Evolutionary conservation across 2,888 invertebrate genomes (phyloP).

Genomic region (Drosophila kanekoi): DNA sequence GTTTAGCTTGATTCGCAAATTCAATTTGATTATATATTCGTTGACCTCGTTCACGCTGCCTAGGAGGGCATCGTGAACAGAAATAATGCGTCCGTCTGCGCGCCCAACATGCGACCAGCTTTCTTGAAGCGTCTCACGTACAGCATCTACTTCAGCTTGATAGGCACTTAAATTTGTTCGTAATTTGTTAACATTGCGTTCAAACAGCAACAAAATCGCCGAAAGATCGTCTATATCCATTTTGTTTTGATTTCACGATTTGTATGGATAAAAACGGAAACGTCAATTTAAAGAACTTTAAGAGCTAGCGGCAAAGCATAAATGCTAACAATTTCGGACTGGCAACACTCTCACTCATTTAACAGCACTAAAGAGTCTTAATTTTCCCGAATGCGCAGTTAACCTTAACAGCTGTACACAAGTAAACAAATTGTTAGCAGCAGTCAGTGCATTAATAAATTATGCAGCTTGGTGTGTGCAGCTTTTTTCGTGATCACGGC

Average conservation of each 20-base stretch:
- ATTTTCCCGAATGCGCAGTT: no score
- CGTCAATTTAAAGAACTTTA: constrained; percentile 26
- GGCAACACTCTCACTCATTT: not conserved
- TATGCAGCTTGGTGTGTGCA: no score
- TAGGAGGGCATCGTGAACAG: constrained; percentile 47
- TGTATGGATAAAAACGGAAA: not conserved
- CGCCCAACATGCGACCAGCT: constrained; percentile 30
- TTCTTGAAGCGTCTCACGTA: constrained; percentile 27
- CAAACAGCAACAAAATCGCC: constrained; percentile 37
- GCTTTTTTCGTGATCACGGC: no score
- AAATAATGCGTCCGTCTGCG: constrained; percentile 28
- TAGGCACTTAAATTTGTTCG: constrained; percentile 39
- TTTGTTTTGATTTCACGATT: not conserved
- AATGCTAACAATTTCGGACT: not conserved
- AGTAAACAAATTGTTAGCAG: no score
- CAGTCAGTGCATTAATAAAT: no score
- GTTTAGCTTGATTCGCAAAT: constrained; percentile 53
- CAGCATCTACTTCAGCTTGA: constrained; percentile 18
- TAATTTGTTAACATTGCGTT: constrained; percentile 46
- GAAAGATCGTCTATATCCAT: constrained; percentile 45
- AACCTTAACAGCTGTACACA: not conserved
- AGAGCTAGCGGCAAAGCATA: constrained; percentile 18
- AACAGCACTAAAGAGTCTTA: not conserved
- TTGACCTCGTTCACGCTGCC: constrained; percentile 53
- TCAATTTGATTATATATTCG: constrained; percentile 51